These are phyloP conservation scores for Maccullochella peelii DNA, from an alignment of 2,113 vertebrate genomes.

Conservation along the genomic window DNA sequence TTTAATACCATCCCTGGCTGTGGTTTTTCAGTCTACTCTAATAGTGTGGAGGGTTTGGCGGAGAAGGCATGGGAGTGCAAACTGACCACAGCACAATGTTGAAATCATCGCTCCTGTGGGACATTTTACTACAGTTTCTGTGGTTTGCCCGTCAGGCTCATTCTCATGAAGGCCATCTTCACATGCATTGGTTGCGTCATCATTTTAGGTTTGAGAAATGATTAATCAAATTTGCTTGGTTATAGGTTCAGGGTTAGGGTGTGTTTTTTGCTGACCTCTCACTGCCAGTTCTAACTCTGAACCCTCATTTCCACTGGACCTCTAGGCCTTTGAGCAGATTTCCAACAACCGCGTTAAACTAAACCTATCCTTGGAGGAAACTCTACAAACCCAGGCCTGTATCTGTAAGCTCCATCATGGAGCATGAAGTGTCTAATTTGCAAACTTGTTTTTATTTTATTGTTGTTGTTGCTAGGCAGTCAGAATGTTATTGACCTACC, in stretches of 20 bases:
- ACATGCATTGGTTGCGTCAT: background rate
- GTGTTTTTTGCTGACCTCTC: constrained; percentile 31
- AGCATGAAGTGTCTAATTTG: background rate
- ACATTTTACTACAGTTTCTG: constrained; percentile 70
- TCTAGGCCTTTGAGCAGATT: constrained; percentile 23
- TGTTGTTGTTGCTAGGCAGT: constrained; percentile 1
- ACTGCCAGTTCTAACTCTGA: constrained; percentile 6
- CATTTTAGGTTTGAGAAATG: constrained; percentile 19
- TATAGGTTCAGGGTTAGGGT: background rate
- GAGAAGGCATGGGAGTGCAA: constrained; percentile 32
- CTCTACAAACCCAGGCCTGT: background rate
- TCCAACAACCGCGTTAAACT: background rate
- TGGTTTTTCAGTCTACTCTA: constrained; percentile 40
- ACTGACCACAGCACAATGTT: constrained; percentile 54
- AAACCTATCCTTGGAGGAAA: constrained; percentile 13
- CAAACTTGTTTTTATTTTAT: background rate
- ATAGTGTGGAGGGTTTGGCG: constrained; percentile 35
- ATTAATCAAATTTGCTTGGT: constrained; percentile 1
- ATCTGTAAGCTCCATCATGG: background rate
- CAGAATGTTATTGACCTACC: background rate
- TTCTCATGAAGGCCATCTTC: constrained; percentile 53
- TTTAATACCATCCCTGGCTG: constrained; percentile 20
- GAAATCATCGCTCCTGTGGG: constrained; percentile 57
- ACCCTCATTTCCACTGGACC: background rate
- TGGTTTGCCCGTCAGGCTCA: constrained; percentile 37